Conservation (phyloP, 1,140 invertebrate genomes). For the Magallana ariakensis region DNA sequence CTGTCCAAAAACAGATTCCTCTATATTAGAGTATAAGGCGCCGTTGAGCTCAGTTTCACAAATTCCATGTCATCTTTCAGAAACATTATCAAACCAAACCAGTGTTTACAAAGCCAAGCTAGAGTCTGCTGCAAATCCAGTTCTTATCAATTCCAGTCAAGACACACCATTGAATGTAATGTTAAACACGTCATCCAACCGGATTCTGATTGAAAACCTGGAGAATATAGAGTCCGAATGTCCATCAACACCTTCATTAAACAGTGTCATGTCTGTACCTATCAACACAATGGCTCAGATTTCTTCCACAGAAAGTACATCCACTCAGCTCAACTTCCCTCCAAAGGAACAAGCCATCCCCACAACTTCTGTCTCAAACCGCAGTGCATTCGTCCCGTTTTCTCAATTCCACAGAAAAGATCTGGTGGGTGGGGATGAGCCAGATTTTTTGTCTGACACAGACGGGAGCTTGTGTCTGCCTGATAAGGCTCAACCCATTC, state of each 20-base stretch:
- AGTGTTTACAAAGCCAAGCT: background rate
- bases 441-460: background rate
- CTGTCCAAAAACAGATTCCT: background rate
- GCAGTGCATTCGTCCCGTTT: conserved; percentile 71
- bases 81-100: background rate
- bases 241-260: background rate
- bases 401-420: conserved; percentile 42
- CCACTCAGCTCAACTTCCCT: conserved; percentile 1
- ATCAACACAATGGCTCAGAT: background rate
- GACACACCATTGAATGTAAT: background rate
- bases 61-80: background rate
- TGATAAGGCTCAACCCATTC: conserved; percentile 8
- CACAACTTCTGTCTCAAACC: conserved; percentile 51
- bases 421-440: background rate
- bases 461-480: background rate
- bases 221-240: background rate
- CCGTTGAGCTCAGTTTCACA: background rate
- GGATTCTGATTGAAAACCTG: background rate
- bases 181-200: background rate
- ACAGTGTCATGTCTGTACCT: background rate
- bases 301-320: conserved; percentile 39
- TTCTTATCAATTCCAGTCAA: background rate
- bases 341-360: conserved; percentile 10
- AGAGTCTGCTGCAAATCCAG: background rate
- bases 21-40: background rate